Evolutionary conservation across 2,797 vertebrate species (phyloP).

Genomic region (Sebastes minor): DNA sequence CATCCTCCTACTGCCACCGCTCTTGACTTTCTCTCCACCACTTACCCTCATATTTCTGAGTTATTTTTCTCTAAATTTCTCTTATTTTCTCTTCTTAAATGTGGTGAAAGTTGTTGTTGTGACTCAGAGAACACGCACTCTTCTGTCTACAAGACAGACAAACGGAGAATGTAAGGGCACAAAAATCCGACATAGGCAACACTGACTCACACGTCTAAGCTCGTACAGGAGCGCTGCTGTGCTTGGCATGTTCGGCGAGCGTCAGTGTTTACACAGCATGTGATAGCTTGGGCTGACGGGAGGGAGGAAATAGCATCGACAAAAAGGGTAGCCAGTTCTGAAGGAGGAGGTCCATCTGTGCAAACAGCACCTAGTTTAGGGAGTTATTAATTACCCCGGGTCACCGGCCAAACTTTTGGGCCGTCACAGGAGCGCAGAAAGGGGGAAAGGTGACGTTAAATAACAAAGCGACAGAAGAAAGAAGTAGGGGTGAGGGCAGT

Average conservation of each 20-base stretch:
- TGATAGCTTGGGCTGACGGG: slow-evolving; percentile 61
- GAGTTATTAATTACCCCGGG: slow-evolving; percentile 74
- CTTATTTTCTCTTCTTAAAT: slow-evolving; percentile 41
- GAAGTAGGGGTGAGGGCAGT: not conserved
- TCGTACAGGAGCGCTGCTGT: slow-evolving; percentile 48
- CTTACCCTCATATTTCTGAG: slow-evolving; percentile 31
- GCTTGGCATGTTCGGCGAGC: slow-evolving; percentile 54
- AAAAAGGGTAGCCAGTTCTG: slow-evolving; percentile 72
- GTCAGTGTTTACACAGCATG: slow-evolving; percentile 73
- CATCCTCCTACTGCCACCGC: slow-evolving; percentile 62
- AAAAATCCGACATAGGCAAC: slow-evolving; percentile 10
- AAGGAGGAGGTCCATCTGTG: slow-evolving; percentile 76
- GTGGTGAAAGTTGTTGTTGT: slow-evolving; percentile 24
- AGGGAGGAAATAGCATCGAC: slow-evolving; percentile 67
- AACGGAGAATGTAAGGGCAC: not conserved
- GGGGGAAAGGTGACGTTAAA: slow-evolving; percentile 2
- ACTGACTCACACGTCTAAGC: slow-evolving; percentile 12
- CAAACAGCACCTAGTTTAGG: slow-evolving; percentile 77
- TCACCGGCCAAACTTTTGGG: slow-evolving; percentile 54
- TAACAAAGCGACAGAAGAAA: not conserved
- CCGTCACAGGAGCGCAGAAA: not conserved
- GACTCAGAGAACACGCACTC: slow-evolving; percentile 17
- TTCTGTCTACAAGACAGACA: not conserved
- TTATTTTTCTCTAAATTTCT: slow-evolving; percentile 27
- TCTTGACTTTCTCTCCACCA: slow-evolving; percentile 52